Base-by-base conservation (phyloP, 2,797 vertebrate genomes). In the Cynodonichthys magdalenae region DNA sequence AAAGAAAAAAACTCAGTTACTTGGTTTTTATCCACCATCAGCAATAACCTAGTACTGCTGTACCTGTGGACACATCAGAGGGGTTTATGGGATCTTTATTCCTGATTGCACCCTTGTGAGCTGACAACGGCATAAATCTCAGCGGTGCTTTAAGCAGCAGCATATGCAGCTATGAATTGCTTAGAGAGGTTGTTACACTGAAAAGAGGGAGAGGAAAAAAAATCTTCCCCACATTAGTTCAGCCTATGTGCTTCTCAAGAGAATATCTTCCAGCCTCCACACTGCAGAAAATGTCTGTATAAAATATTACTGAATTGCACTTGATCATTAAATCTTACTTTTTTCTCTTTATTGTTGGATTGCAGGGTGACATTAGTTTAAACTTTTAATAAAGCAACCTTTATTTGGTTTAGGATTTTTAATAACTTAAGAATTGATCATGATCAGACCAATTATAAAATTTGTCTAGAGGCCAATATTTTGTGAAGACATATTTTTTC, bases 21-120 rank as follows among this genome's bases (percentile, higher is more conserved):
- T 15, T 61, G 42, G 29, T 83, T 86, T 85, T 81, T 82, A 85
- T 88, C 74, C 69, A 63, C 77, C 79, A 85, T 85, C 82, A 87
- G 87, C 87, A 89, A 83, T 89, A 90, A 89, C 74, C 84, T 70
- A 77, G 82, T 85, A 69, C 69, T 75, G 77, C 71, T 78, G 79
- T 89, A 90, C 89, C 87, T 90, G 87, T 87, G 87, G 90, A 90
- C 86, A 90, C 89, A 91, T 91, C 88, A 89, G 85, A 88, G 77
- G 88, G 88, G 82, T 87, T 91, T 91, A 92, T 89, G 81, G 89
- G 89, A 90, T 90, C 90, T 88, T 90, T 91, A 89, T 85, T 92
- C 83, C 83, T 89, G 88, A 92, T 90, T 90, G 85, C 86, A 90
- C 88, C 89, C 91, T 87, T 85, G 90, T 91, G 89, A 89, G 87